Conservation (phyloP, 1,140 invertebrate genomes). For the Drosophila simulans region DNA sequence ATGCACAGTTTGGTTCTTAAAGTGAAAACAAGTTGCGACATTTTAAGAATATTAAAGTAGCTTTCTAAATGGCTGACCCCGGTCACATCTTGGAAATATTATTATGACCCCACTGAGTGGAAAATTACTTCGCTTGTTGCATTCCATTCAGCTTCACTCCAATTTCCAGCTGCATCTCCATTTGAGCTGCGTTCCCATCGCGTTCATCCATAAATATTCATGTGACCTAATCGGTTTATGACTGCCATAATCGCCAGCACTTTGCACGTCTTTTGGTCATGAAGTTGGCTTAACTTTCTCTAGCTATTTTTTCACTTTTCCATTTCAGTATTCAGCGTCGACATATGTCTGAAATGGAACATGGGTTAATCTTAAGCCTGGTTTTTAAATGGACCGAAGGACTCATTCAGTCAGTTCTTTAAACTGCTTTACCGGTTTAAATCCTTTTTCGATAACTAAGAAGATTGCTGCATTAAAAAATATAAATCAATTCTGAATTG, state of each 20-base stretch:
- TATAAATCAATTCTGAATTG: too few species aligned
- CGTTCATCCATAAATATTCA: constrained; percentile 73
- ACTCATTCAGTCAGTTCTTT: too few species aligned
- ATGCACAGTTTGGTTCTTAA: background rate
- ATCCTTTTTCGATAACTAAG: background rate
- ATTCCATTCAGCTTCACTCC: constrained; percentile 29
- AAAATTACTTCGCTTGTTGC: constrained; percentile 58
- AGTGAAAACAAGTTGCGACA: background rate
- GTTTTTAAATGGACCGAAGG: background rate
- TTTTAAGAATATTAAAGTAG: constrained; percentile 1
- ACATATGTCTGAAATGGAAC: constrained; percentile 51
- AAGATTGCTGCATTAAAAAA: too few species aligned
- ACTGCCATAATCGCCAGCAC: constrained; percentile 53
- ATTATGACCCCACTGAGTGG: constrained; percentile 25
- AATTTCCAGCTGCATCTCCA: constrained; percentile 12
- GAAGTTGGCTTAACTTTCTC: constrained; percentile 43
- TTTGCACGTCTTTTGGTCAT: constrained; percentile 64
- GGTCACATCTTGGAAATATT: constrained; percentile 24
- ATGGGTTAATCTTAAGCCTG: constrained; percentile 30
- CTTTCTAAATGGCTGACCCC: constrained; percentile 1
- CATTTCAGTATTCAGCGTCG: constrained; percentile 2
- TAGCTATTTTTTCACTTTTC: constrained; percentile 3
- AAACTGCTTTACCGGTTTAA: too few species aligned
- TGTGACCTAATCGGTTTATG: constrained; percentile 78
- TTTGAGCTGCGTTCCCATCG: constrained; percentile 12